Percentiles rank a stretch among this genome's conserved stretches.
Evolutionary conservation across 2,797 vertebrate species (phyloP).

Genomic region (Scarus forsteni): DNA sequence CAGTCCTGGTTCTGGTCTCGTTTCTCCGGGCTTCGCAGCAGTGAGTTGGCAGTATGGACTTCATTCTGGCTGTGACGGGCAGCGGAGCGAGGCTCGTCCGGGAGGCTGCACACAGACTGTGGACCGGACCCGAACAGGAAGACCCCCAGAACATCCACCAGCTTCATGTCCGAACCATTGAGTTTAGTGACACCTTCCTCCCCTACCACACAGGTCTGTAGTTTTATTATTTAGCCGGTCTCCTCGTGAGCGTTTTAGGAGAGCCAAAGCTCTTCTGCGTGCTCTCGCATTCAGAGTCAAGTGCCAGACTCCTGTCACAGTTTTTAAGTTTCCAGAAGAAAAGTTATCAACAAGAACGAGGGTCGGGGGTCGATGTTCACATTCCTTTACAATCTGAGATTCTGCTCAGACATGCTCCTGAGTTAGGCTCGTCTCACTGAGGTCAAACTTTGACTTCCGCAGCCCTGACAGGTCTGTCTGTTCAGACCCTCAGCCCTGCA

Average conservation of each 20-base stretch:
- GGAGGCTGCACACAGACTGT: constrained; percentile 79
- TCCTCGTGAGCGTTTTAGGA: neutral
- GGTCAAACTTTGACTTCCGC: no score
- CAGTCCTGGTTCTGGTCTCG: neutral
- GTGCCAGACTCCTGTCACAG: no score
- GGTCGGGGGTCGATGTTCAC: no score
- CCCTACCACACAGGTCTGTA: constrained; percentile 63
- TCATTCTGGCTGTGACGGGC: constrained; percentile 76
- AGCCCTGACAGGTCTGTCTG: no score
- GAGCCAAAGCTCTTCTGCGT: neutral
- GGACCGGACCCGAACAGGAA: constrained; percentile 63
- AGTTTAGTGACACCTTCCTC: constrained; percentile 6
- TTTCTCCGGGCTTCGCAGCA: neutral
- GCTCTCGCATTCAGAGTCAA: neutral
- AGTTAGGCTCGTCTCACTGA: no score
- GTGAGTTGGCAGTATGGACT: constrained; percentile 74
- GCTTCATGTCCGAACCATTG: neutral
- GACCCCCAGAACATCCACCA: neutral
- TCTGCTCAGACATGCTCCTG: no score
- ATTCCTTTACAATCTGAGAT: no score
- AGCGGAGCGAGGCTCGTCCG: constrained; percentile 76
- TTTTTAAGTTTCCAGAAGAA: no score
- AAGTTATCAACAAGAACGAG: no score
- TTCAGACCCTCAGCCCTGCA: no score
- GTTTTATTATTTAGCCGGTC: no score